Percentiles rank a stretch among this genome's conserved stretches.
phyloP scores from a whole-genome alignment of 2,797 vertebrate species.

The Falco novaeseelandiae region DNA sequence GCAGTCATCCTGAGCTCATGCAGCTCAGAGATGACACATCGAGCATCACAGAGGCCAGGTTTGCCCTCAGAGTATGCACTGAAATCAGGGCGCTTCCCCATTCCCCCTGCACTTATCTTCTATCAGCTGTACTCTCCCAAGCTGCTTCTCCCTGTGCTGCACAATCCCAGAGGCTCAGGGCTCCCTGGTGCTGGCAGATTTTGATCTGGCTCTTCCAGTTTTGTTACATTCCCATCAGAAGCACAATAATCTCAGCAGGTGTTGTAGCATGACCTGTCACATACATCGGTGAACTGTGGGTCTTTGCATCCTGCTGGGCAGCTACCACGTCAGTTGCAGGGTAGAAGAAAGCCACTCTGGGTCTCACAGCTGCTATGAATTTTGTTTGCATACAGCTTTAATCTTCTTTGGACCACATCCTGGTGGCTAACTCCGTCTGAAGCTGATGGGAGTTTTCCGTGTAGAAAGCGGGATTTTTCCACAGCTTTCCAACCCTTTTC shows the following conservation, averaged over 20 bases:
- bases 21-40: neutral
- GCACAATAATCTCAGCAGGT: neutral
- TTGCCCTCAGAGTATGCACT: neutral
- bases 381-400: neutral
- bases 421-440: neutral
- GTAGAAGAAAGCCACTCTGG: neutral
- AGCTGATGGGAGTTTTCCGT: neutral
- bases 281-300: fast-evolving
- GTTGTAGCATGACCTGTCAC: neutral
- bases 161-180: neutral
- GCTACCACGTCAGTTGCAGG: neutral
- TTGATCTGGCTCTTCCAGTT: slow-evolving; percentile 52
- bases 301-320: neutral
- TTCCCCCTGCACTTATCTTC: neutral
- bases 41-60: neutral
- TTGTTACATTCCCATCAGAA: slow-evolving; percentile 20
- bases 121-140: neutral
- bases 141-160: neutral
- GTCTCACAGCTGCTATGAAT: neutral
- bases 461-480: neutral
- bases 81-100: neutral
- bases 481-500: neutral
- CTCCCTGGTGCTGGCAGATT: neutral
- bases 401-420: neutral
- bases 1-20: neutral